A percentile compares a stretch with the other conserved stretches of the same genome.
phyloP scores from a whole-genome alignment of 2,888 invertebrate species.

The Aporophyla lueneburgensis region DNA sequence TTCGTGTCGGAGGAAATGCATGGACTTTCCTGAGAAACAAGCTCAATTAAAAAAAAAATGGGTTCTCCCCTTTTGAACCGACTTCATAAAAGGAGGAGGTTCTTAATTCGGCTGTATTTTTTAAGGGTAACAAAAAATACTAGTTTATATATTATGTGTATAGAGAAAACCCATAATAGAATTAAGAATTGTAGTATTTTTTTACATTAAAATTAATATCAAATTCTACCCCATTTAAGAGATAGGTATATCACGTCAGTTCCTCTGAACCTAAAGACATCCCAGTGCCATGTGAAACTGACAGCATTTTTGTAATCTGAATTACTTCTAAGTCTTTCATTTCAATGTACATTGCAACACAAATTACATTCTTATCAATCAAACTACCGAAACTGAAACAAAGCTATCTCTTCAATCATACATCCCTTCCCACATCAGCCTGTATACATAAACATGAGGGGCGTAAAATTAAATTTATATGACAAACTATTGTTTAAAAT shows the following conservation, averaged over 20 bases:
- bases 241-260: background rate
- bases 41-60: background rate
- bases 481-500: slow-evolving; percentile 91
- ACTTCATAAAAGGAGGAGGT: too few species aligned
- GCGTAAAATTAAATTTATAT: slow-evolving; percentile 89
- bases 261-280: background rate
- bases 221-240: background rate
- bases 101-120: too few species aligned
- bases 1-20: background rate
- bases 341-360: background rate
- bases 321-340: too few species aligned
- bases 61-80: too few species aligned
- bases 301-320: background rate
- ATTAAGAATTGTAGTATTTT: too few species aligned
- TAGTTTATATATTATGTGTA: too few species aligned
- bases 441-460: slow-evolving; percentile 74
- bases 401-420: slow-evolving; percentile 28
- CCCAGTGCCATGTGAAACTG: background rate
- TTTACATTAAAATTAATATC: background rate
- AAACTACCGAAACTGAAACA: background rate
- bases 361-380: slow-evolving; percentile 20
- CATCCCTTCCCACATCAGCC: slow-evolving; percentile 70
- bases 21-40: background rate
- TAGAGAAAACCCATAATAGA: too few species aligned
- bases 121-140: background rate